phyloP scores from a whole-genome alignment of 1,140 invertebrate species.

The Nymphalis io region DNA sequence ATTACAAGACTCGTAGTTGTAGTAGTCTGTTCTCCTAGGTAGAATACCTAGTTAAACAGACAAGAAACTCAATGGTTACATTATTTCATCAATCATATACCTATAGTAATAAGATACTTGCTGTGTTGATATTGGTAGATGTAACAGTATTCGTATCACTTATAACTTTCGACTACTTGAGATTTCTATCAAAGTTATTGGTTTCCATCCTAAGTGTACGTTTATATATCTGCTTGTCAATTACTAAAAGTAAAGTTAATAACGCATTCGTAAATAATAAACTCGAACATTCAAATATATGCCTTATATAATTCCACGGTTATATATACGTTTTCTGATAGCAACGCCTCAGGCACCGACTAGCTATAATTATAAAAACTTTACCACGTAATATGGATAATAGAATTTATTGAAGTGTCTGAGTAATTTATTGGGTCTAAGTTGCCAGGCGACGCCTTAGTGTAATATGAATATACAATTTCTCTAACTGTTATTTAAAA shows the following conservation, averaged over 20 bases:
- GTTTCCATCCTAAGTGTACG: neutral
- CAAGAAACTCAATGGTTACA: too few species aligned
- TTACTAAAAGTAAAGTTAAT: too few species aligned
- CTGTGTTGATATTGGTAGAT: too few species aligned
- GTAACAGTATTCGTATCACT: too few species aligned
- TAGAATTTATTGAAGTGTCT: constrained; percentile 2
- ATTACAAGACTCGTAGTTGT: too few species aligned
- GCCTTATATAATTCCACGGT: neutral
- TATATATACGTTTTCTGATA: neutral
- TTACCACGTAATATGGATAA: neutral
- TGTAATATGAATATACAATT: constrained; percentile 7
- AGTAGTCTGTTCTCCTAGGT: too few species aligned
- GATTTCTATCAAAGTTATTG: neutral
- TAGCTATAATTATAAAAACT: constrained; percentile 7
- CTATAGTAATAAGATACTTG: too few species aligned
- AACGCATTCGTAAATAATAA: neutral
- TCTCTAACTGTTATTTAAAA: neutral
- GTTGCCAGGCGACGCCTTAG: constrained; percentile 8
- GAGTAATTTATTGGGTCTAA: neutral
- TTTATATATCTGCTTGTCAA: neutral
- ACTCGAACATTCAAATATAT: neutral
- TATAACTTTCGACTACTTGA: too few species aligned
- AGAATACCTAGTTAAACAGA: too few species aligned
- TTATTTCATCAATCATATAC: too few species aligned
- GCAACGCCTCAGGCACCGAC: neutral